Evolutionary conservation across 2,888 invertebrate species (phyloP), one percentile per base, ranked within the genome.

Genomic region (Pachycephus smyrnensis): DNA sequence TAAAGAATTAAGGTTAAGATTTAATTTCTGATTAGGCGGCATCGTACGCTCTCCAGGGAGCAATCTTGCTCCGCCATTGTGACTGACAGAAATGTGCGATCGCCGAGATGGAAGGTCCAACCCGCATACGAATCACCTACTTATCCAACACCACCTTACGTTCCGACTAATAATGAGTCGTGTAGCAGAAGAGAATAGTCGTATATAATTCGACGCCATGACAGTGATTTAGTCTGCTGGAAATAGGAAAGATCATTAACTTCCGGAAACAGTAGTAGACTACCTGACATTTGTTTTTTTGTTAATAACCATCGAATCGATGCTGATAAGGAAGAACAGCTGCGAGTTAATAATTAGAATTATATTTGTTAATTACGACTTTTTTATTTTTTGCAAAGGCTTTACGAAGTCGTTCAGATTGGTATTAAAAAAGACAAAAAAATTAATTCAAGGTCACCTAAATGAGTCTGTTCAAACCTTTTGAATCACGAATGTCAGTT

Each of bases 1-100:
- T 32, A 75, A 82, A 83, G 84, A 88, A 90, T 89, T 89, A 89
- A 89, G 88, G 88, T 88, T 88, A 89, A 90, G 90, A 90, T 90
- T 90, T 90, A 90, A 90, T 90, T 90, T 90, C 89, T 90, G 90
- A 90, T 90, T 90, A 89, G 89, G 85, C 86, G 84, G 84, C 84
- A 84, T 84, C 85, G 85, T 83, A 76, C 81, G 80, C 83, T 84
- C 87, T 83, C 85, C 77, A 23, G 86, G 84, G 88, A 84, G 87
- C 87, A 88, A 90, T 90, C 88, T 87, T 85, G 86, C 86, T 83
- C 75, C 86, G 88, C 89, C 88, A 90, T 90, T 90, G 88, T 90
- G 90, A 90, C 90, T 90, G 90, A 90, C 90, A 90, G 89, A 90
- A 90, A 89, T 82, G 84, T 86, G 88, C 84, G 86, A 89, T 90